These are phyloP conservation scores for Tachystola acroxantha DNA, from an alignment of 2,888 invertebrate genomes.

Conservation along the genomic window DNA sequence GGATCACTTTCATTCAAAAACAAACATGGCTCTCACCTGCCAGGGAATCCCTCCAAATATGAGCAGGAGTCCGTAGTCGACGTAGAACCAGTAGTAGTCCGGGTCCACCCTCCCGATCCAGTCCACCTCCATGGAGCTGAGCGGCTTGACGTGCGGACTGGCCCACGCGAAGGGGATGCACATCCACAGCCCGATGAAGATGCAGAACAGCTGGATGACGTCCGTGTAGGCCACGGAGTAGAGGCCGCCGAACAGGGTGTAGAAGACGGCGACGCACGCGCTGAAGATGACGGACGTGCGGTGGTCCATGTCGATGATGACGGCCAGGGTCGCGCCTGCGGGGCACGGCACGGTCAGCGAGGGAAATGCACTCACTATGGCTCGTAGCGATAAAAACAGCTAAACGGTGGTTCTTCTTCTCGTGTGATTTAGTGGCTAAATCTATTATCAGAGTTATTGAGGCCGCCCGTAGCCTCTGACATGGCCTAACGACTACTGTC, in stretches of 20 bases:
- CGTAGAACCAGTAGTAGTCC: conserved; percentile 87
- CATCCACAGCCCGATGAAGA: conserved; percentile 98
- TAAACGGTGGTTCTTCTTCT: too few species aligned
- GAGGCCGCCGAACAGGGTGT: conserved; percentile 97
- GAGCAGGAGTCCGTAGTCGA: conserved; percentile 92
- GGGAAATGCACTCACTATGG: not conserved
- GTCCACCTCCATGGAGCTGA: conserved; percentile 89
- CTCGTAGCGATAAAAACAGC: too few species aligned
- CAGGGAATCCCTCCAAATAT: conserved; percentile 98
- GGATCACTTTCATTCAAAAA: too few species aligned
- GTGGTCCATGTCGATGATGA: conserved; percentile 98
- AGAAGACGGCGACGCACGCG: conserved; percentile 97
- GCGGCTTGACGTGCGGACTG: conserved; percentile 89
- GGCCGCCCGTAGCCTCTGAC: too few species aligned
- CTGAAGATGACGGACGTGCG: conserved; percentile 95
- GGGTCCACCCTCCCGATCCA: conserved; percentile 91
- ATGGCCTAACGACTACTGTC: too few species aligned
- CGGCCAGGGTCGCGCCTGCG: conserved; percentile 94
- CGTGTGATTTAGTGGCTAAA: too few species aligned
- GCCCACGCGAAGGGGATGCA: conserved; percentile 97
- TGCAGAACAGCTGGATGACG: conserved; percentile 98
- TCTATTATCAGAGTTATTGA: too few species aligned
- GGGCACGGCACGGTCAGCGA: conserved; percentile 2
- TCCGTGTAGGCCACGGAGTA: conserved; percentile 99
- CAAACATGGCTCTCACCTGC: conserved; percentile 91